Evolutionary conservation across 2,888 invertebrate species (phyloP).

Genomic region (Plebejus melissa): DNA sequence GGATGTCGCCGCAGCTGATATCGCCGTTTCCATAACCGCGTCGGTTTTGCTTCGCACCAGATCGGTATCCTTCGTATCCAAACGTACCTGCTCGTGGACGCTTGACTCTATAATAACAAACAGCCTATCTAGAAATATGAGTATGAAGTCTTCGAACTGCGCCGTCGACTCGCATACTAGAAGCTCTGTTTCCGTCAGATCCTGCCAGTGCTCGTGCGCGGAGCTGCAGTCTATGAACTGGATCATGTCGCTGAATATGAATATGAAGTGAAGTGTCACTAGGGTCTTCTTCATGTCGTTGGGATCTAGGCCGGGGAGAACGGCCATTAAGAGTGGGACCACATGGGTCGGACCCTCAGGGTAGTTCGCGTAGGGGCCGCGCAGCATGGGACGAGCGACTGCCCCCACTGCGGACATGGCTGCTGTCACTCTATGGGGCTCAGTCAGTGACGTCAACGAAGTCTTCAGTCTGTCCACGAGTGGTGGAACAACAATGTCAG

Average conservation of each 20-base stretch:
- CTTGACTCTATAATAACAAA: slow-evolving; percentile 85
- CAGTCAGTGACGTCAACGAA: slow-evolving; percentile 90
- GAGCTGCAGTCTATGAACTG: slow-evolving; percentile 92
- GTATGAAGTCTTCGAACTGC: slow-evolving; percentile 92
- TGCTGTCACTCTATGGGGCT: slow-evolving; percentile 90
- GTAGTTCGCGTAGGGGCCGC: slow-evolving; percentile 76
- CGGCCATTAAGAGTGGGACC: slow-evolving; percentile 87
- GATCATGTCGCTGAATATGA: slow-evolving; percentile 86
- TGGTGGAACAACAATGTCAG: slow-evolving; percentile 89
- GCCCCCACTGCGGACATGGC: slow-evolving; percentile 85
- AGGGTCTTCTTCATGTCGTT: slow-evolving; percentile 90
- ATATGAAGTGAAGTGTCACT: slow-evolving; percentile 88
- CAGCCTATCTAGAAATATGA: slow-evolving; percentile 89
- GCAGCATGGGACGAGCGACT: slow-evolving; percentile 82
- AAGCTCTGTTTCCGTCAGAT: slow-evolving; percentile 88
- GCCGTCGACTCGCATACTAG: slow-evolving; percentile 89
- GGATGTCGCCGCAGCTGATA: slow-evolving; percentile 82
- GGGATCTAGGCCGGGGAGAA: slow-evolving; percentile 93
- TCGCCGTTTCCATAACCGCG: slow-evolving; percentile 83
- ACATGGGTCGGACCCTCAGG: slow-evolving; percentile 90
- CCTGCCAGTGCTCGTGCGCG: slow-evolving; percentile 81
- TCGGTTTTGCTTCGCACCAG: slow-evolving; percentile 84
- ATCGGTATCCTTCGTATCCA: slow-evolving; percentile 80
- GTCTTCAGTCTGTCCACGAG: slow-evolving; percentile 89
- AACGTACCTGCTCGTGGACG: slow-evolving; percentile 82